Evolutionary conservation across 2,113 vertebrate species (phyloP).

Genomic region (Leptocoma aspasia): DNA sequence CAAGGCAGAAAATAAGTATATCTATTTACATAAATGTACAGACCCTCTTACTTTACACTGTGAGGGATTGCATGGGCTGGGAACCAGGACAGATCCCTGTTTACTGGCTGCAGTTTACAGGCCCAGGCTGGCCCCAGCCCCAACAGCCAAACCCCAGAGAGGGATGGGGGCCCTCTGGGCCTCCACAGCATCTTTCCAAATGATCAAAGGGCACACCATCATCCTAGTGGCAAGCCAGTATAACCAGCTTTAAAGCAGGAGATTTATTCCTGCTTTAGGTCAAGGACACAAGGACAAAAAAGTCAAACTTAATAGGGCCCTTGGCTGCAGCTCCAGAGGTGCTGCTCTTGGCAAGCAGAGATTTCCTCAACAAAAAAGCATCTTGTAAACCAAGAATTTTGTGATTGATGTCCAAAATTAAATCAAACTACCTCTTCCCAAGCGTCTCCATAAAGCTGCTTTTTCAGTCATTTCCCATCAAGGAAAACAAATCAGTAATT

Average conservation of each 20-base stretch:
- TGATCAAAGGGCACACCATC: neutral
- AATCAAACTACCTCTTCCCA: neutral
- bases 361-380: neutral
- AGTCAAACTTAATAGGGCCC: accelerated
- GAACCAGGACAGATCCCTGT: neutral
- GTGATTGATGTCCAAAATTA: neutral
- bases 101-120: neutral
- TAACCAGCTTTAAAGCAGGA: neutral
- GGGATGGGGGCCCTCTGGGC: accelerated
- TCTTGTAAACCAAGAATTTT: neutral
- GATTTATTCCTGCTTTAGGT: neutral
- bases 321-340: neutral
- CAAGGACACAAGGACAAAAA: neutral
- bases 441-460: neutral
- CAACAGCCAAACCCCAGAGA: neutral
- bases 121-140: neutral
- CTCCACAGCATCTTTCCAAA: neutral
- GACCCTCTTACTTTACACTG: neutral
- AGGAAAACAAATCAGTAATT: neutral
- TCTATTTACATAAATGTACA: neutral
- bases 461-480: neutral
- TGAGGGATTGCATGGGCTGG: neutral
- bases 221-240: neutral
- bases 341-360: neutral
- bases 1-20: neutral